Evolutionary conservation across 2,113 vertebrate species (phyloP).

Genomic region (Sinocyclocheilus anophthalmus): DNA sequence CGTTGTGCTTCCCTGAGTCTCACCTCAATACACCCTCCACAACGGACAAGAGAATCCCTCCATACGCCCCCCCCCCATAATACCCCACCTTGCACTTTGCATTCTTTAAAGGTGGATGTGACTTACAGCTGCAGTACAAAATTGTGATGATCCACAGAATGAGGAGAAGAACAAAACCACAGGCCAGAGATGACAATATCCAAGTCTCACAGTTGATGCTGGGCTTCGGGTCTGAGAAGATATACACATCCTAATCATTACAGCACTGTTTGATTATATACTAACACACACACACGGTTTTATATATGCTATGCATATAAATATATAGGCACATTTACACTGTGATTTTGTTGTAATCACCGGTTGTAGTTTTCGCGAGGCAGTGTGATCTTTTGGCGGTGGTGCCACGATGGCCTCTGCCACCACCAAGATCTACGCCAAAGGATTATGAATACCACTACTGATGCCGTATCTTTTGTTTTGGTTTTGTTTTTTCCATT

Average conservation of each 20-base stretch:
- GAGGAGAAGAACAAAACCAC: conserved; percentile 73
- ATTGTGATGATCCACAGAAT: conserved; percentile 68
- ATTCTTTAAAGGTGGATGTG: not conserved
- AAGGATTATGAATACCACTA: not conserved
- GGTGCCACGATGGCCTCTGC: too few species aligned
- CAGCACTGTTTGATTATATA: not conserved
- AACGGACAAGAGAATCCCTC: too few species aligned
- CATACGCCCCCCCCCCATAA: too few species aligned
- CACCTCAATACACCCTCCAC: too few species aligned
- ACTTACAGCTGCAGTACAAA: conserved; percentile 75
- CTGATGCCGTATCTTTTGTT: not conserved
- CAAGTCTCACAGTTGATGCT: conserved; percentile 55
- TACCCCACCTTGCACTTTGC: not conserved
- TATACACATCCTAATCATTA: not conserved
- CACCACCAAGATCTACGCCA: not conserved
- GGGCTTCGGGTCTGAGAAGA: not conserved
- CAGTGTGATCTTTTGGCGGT: too few species aligned
- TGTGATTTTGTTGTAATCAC: too few species aligned
- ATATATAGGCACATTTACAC: too few species aligned
- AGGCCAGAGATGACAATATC: conserved; percentile 76
- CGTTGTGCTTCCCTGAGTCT: too few species aligned
- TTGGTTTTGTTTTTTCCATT: too few species aligned
- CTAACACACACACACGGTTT: too few species aligned
- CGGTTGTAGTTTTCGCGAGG: too few species aligned
- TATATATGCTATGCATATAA: too few species aligned